phyloP scores from a whole-genome alignment of 2,888 invertebrate species.

The Celastrina argiolus region DNA sequence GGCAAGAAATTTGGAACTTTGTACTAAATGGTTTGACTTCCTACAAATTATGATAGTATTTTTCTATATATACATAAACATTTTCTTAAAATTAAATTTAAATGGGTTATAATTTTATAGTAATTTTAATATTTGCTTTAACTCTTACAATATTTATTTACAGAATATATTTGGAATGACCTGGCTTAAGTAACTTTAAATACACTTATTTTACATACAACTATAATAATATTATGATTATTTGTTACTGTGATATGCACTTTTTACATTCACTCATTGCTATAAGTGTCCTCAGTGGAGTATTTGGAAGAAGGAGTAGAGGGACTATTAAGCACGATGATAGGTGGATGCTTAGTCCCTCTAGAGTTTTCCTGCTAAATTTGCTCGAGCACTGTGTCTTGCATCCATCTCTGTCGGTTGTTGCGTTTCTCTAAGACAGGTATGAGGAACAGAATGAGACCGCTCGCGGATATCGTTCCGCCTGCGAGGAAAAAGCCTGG shows the following conservation, averaged over 20 bases:
- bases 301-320: constrained; percentile 58
- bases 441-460: constrained; percentile 90
- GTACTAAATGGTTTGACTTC: background rate
- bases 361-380: constrained; percentile 61
- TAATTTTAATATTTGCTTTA: background rate
- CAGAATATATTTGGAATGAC: constrained; percentile 66
- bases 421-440: constrained; percentile 81
- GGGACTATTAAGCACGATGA: constrained; percentile 67
- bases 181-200: constrained; percentile 34
- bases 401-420: constrained; percentile 43
- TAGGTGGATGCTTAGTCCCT: constrained; percentile 45
- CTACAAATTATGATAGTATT: background rate
- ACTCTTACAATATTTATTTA: constrained; percentile 36
- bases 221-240: constrained; percentile 34
- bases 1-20: background rate
- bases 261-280: constrained; percentile 65
- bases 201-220: constrained; percentile 39
- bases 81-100: background rate
- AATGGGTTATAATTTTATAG: background rate
- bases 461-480: constrained; percentile 89
- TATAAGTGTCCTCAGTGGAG: constrained; percentile 56
- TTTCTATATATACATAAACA: background rate
- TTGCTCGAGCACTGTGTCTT: constrained; percentile 55
- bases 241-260: constrained; percentile 48
- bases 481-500: constrained; percentile 95